Evolutionary conservation across 2,797 vertebrate genomes (phyloP).

Genomic region (Spheniscus humboldti): DNA sequence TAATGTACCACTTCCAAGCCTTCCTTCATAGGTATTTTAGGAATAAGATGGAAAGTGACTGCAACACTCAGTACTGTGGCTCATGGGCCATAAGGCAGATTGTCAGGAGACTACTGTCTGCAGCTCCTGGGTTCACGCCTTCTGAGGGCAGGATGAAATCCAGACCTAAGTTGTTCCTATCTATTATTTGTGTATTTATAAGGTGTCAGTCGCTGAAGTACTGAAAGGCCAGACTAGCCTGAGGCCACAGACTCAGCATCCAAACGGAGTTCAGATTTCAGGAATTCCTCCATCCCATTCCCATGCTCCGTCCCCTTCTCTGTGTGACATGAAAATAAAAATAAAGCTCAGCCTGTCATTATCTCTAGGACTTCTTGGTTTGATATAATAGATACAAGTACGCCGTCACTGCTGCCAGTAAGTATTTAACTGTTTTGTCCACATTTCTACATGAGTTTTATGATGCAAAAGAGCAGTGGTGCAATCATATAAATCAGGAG

Average conservation of each 20-base stretch:
- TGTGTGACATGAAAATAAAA: background rate
- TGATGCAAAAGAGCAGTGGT: background rate
- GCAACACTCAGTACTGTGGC: background rate
- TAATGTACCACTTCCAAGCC: background rate
- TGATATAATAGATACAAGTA: background rate
- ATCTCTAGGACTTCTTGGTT: background rate
- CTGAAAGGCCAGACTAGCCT: conserved; percentile 28
- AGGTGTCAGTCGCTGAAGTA: conserved; percentile 2
- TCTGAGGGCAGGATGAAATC: conserved; percentile 25
- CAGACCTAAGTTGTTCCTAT: conserved; percentile 43
- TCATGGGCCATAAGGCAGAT: background rate
- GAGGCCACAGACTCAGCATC: conserved; percentile 19
- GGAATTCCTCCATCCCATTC: conserved; percentile 10
- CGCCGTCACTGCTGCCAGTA: background rate
- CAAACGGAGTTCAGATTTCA: background rate
- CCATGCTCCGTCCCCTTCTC: background rate
- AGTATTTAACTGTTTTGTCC: background rate
- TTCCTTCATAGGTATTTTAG: background rate
- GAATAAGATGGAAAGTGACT: background rate
- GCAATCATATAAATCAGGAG: background rate
- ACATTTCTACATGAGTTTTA: background rate
- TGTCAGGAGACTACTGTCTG: background rate
- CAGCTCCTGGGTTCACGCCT: background rate
- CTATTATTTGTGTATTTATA: conserved; percentile 62
- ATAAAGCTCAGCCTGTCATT: background rate